Evolutionary conservation across 2,888 invertebrate genomes (phyloP).

Genomic region (Hyalella azteca): DNA sequence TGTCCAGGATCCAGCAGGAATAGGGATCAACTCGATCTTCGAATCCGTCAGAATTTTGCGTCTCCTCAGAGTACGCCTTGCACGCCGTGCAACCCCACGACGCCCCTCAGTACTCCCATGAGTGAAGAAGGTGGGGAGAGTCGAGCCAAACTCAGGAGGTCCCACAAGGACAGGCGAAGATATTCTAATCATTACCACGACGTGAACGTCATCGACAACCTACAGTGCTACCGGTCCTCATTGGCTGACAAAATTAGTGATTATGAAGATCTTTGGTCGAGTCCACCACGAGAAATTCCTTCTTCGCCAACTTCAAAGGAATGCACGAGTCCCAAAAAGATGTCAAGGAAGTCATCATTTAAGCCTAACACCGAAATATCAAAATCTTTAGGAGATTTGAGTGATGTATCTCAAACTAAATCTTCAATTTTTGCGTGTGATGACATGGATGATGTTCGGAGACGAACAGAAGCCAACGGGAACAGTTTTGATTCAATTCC

Average conservation of each 20-base stretch:
- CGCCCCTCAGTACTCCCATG: constrained; percentile 50
- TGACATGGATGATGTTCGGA: constrained; percentile 56
- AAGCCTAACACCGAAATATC: constrained; percentile 55
- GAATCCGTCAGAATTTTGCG: constrained; percentile 10
- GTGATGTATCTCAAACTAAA: constrained; percentile 47
- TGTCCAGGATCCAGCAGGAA: not conserved
- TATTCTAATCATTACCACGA: constrained; percentile 68
- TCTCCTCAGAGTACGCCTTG: constrained; percentile 35
- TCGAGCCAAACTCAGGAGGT: constrained; percentile 39
- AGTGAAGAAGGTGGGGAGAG: constrained; percentile 46
- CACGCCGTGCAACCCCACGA: constrained; percentile 54
- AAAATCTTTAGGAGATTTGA: constrained; percentile 55
- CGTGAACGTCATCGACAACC: constrained; percentile 80
- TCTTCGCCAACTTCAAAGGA: not conserved
- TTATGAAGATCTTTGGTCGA: constrained; percentile 93
- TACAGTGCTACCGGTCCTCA: constrained; percentile 80
- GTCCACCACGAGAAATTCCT: constrained; percentile 62
- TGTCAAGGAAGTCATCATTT: constrained; percentile 54
- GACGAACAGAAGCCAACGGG: constrained; percentile 39
- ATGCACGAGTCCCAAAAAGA: constrained; percentile 55
- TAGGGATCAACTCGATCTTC: not conserved
- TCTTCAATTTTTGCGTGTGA: constrained; percentile 43
- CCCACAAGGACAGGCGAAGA: constrained; percentile 46
- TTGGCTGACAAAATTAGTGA: constrained; percentile 91
- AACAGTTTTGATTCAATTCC: constrained; percentile 58